Conservation (phyloP, 2,113 vertebrate species). For the Polypterus bichir region DNA sequence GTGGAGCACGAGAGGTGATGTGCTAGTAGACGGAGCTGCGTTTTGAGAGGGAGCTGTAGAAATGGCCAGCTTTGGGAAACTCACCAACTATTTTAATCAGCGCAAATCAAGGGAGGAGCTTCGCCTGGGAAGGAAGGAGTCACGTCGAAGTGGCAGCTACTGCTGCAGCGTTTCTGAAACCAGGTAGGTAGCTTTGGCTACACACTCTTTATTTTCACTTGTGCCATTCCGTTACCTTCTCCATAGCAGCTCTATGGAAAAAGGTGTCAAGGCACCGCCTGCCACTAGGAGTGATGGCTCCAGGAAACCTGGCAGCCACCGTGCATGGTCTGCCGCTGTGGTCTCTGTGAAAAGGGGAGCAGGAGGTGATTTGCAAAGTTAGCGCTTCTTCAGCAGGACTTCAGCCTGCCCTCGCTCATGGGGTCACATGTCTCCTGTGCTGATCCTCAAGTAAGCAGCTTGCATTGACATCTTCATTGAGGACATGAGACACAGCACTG, state of each 20-base stretch:
- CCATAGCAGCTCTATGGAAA: too few relatives aligned
- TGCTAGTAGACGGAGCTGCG: slow-evolving; percentile 5
- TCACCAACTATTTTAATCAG: slow-evolving; percentile 80
- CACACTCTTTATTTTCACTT: fast-evolving
- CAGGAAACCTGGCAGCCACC: not conserved
- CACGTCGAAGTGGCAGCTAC: slow-evolving; percentile 65
- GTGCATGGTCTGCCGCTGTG: not conserved
- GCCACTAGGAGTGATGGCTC: fast-evolving
- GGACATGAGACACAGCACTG: not conserved
- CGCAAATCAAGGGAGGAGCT: slow-evolving; percentile 76
- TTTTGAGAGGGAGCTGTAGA: slow-evolving; percentile 13
- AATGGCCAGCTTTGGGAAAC: slow-evolving; percentile 83
- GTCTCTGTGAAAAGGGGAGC: not conserved
- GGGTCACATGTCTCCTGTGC: too few relatives aligned
- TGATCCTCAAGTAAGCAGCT: not conserved
- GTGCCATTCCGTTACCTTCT: too few relatives aligned
- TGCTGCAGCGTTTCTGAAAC: slow-evolving; percentile 73
- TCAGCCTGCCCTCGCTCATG: too few relatives aligned
- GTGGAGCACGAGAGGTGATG: slow-evolving; percentile 1
- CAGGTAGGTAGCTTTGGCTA: slow-evolving; percentile 43
- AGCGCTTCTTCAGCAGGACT: not conserved
- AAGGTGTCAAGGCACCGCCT: not conserved
- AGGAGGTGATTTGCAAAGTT: slow-evolving; percentile 9
- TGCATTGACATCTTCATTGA: not conserved
- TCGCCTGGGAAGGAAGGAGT: slow-evolving; percentile 45